Evolutionary conservation across 2,888 invertebrate genomes (phyloP), one percentile per base, ranked within the genome.

Genomic region (Plebejus argus): DNA sequence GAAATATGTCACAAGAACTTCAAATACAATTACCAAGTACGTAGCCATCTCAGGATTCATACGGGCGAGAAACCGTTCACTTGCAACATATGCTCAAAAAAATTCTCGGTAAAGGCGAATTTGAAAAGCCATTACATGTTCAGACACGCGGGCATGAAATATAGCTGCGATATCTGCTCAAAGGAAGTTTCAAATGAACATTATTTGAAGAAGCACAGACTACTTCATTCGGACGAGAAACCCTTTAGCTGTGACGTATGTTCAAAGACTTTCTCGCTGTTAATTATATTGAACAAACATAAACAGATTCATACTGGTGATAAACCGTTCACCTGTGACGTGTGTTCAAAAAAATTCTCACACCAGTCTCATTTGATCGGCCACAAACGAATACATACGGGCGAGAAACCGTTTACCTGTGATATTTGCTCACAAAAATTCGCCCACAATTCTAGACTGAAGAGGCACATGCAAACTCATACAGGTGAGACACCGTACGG

Each of bases 391-490:
- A 72, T 20, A 20, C 72, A 72, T n/a, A 45, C 45, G 0, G 72
- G 72, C 1, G 20, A 39, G 23, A 72, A 72, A 23, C 72, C 72
- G 5, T 72, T 45, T 6, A 72, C 8, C n/a, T 72, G 72, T 23
- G 45, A 72, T 12, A 5, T 72, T 12, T 72, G 72, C 39, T 12
- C 39, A 3, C 45, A 72, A 20, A 45, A 10, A 12, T 72, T 72
- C n/a, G 15, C 6, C 3, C 0, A 8, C 12, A 72, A 45, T 8
- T 5, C n/a, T 15, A 71, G 39, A 45, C 20, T 72, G 1, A 45
- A 72, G 20, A 39, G 12, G 20, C 72, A 72, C 12, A 20, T 1
- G 12, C 12, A 4, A 1, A 23, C 12, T 10, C 72, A 72, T 10
- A 23, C 39, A 6, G 45, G 20, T 5, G 39, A 45, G 20, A 39